Conservation (phyloP, 2,797 vertebrate species). For the Artibeus lituratus region DNA sequence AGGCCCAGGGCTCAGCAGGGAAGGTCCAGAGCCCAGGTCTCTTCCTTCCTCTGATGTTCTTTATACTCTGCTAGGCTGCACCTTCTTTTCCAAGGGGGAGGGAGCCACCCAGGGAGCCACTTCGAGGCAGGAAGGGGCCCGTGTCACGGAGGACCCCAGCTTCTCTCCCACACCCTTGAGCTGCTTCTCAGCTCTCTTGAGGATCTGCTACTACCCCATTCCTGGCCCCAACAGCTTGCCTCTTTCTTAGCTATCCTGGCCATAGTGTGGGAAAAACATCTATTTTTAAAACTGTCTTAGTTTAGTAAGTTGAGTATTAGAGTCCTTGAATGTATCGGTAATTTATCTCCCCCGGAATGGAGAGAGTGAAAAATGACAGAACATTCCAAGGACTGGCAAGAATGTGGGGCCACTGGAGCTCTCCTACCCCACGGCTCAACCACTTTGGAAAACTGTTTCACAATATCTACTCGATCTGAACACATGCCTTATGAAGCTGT, state of each 20-base stretch:
- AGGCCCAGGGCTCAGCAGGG: fast-evolving
- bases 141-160: not conserved
- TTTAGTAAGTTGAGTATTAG: not conserved
- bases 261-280: not conserved
- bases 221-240: not conserved
- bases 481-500: fast-evolving
- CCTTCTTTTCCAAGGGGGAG: not conserved
- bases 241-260: not conserved
- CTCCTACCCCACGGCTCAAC: not conserved
- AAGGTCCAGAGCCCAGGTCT: not conserved
- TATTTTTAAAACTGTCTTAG: not conserved
- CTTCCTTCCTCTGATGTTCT: not conserved
- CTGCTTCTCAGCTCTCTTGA: not conserved
- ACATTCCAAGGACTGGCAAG: not conserved
- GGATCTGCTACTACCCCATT: not conserved
- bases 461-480: not conserved
- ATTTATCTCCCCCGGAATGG: not conserved
- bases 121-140: not conserved
- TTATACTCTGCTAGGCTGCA: not conserved
- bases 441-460: not conserved
- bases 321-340: not conserved
- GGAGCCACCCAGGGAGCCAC: not conserved
- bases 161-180: fast-evolving
- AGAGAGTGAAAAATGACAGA: not conserved
- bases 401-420: not conserved